A percentile compares a stretch with the other conserved stretches of the same genome.
These are phyloP conservation scores for Sarcophaga subvicina DNA, from an alignment of 2,888 invertebrate species.

Conservation along the genomic window DNA sequence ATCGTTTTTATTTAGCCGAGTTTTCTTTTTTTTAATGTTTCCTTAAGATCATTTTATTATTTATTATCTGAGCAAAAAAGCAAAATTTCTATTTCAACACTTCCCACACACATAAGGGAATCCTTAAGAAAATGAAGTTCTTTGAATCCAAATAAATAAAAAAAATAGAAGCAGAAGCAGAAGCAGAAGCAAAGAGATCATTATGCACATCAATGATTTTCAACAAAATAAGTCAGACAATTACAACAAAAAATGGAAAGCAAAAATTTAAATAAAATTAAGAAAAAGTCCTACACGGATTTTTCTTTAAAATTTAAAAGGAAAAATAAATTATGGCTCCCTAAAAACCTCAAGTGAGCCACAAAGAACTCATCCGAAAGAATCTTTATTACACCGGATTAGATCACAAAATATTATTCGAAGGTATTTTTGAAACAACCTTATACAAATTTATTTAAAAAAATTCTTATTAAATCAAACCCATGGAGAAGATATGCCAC, in stretches of 20 bases:
- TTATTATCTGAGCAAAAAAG: conserved; percentile 77
- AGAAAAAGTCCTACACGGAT: too few species aligned
- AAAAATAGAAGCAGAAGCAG: background rate
- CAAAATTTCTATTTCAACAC: conserved; percentile 61
- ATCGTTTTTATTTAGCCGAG: conserved; percentile 25
- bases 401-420: too few species aligned
- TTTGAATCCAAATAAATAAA: conserved; percentile 22
- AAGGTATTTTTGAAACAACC: too few species aligned
- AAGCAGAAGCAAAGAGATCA: conserved; percentile 73
- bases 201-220: conserved; percentile 77
- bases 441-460: too few species aligned
- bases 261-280: background rate
- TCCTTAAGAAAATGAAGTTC: conserved; percentile 10
- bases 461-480: too few species aligned
- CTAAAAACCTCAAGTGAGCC: too few species aligned
- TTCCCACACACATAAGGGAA: conserved; percentile 69
- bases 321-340: too few species aligned
- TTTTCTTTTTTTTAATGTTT: conserved; percentile 58
- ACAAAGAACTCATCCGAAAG: too few species aligned
- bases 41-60: conserved; percentile 74
- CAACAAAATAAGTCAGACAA: conserved; percentile 12
- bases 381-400: too few species aligned
- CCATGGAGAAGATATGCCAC: too few species aligned
- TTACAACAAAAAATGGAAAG: conserved; percentile 5
- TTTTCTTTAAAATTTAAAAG: too few species aligned